Evolutionary conservation across 1,140 invertebrate genomes (phyloP).

Genomic region (Panagrolaimus sp.): DNA sequence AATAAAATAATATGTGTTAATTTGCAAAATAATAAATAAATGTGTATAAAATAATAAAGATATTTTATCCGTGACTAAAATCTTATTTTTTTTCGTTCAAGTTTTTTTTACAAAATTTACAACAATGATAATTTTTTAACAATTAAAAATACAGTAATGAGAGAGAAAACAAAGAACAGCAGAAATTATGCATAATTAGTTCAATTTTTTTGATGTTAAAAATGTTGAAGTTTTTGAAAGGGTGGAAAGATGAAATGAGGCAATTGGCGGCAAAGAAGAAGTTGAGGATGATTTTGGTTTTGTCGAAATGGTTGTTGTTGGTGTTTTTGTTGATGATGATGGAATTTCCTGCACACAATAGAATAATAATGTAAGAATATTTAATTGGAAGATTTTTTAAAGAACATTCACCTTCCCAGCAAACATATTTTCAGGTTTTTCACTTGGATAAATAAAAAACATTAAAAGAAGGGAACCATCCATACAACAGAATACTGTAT

Average conservation of each 20-base stretch:
- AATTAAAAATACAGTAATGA: not conserved
- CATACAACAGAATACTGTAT: slow-evolving; percentile 56
- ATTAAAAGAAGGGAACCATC: slow-evolving; percentile 53
- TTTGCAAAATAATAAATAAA: too few species aligned
- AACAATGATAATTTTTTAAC: too few species aligned
- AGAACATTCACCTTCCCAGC: slow-evolving; percentile 10
- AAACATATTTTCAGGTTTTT: slow-evolving; percentile 7
- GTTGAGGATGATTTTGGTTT: not conserved
- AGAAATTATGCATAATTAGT: too few species aligned
- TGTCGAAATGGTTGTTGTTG: not conserved
- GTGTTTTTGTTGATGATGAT: not conserved
- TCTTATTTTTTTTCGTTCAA: too few species aligned
- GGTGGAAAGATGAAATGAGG: not conserved
- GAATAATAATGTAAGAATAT: not conserved
- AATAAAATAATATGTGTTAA: too few species aligned
- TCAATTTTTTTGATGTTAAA: not conserved
- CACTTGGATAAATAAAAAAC: slow-evolving; percentile 56
- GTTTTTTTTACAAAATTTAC: too few species aligned
- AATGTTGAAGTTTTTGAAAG: not conserved
- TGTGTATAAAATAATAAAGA: too few species aligned
- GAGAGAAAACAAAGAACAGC: not conserved
- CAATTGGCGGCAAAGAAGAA: not conserved
- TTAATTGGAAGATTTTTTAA: not conserved
- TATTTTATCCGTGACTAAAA: too few species aligned
- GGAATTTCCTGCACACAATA: not conserved